Evolutionary conservation across 1,140 invertebrate species (phyloP), one percentile per base, ranked within the genome.

Genomic region (Ruditapes philippinarum): DNA sequence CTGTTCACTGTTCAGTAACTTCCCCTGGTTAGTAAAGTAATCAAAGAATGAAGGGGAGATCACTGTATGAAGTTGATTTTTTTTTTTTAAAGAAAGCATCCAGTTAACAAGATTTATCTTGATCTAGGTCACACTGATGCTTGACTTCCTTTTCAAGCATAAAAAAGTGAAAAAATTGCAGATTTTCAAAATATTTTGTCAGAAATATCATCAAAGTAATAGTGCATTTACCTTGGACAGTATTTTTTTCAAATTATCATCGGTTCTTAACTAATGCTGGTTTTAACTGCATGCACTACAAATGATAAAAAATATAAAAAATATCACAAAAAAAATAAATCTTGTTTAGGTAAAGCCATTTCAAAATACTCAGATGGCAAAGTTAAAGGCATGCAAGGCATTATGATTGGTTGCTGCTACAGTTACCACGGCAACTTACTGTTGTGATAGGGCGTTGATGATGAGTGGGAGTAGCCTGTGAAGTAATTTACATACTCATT

Each of bases 341-440:
- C 31, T 49, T 78, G 74, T 78, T 78, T 78, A 78, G 45, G 54
- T 57, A 78, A 78, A 54, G 45, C 74, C 28, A 54, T 78, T 76
- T 51, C 22, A 51, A 57, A n/a, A n/a, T n/a, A n/a, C 54, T 40
- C 17, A 49, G 54, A 57, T 54, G 45, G n/a, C 74, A 57, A n/a
- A 78, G 36, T 49, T 78, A 49, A n/a, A 22, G 49, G 49, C 74
- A 78, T 78, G 74, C 74, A 51, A 78, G 74, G 74, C 45, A 49
- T 78, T 78, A 78, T 17, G 45, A 78, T 9, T 57, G 73, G 42
- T 57, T 78, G 74, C 74, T 78, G 14, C 31, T 19, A 31, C 51
- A 51, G n/a, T 65, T 70, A 70, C 60, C 60, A 70, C 17, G 40
- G 65, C 42, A 49, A 70, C 86, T 88, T 88, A 88, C 86, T 88